Conservation (phyloP, 1,140 invertebrate species). For the Caenorhabditis inopinata region DNA sequence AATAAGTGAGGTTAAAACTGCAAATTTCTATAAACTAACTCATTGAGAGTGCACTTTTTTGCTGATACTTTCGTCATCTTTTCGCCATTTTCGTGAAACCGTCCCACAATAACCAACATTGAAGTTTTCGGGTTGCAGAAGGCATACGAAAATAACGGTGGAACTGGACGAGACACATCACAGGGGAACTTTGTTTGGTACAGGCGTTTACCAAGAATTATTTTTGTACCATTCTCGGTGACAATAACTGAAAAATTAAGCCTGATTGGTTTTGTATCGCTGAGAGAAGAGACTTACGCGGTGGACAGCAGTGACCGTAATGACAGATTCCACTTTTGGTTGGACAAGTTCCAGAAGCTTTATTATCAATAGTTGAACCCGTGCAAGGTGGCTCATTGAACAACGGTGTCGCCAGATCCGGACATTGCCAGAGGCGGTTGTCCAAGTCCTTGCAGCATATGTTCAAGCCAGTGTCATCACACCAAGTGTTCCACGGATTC, state of each 20-base stretch:
- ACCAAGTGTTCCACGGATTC: background rate
- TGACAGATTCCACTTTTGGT: background rate
- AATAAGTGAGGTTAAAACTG: background rate
- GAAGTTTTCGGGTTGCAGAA: background rate
- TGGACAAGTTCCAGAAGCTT: background rate
- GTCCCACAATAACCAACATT: background rate
- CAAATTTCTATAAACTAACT: background rate
- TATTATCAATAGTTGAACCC: background rate
- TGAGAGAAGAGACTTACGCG: background rate
- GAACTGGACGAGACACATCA: background rate
- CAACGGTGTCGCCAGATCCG: background rate
- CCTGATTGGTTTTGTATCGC: background rate
- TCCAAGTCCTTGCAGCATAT: background rate
- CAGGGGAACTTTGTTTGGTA: background rate
- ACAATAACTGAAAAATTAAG: background rate
- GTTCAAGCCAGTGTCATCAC: background rate
- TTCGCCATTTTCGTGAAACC: background rate
- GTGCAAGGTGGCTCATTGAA: conserved; percentile 1
- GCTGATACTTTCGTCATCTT: background rate
- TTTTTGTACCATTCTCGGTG: background rate
- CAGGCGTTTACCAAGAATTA: background rate
- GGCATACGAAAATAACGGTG: background rate
- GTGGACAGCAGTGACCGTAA: background rate
- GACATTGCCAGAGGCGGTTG: background rate
- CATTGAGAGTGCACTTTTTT: background rate